Conservation (phyloP, 2,797 vertebrate genomes). For the Rhynchonycteris naso region DNA sequence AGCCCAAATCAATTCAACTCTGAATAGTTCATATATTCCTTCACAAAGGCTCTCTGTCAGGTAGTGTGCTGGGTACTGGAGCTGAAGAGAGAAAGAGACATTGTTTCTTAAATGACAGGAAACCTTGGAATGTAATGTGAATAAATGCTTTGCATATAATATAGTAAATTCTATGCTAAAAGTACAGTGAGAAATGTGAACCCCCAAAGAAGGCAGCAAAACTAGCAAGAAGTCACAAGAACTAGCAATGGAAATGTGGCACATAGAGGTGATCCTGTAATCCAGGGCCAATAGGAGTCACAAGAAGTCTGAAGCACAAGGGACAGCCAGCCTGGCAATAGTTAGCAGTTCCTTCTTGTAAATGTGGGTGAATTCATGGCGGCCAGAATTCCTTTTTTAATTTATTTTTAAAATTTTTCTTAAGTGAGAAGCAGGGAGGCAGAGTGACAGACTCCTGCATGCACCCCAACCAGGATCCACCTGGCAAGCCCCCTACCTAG, state of each 20-base stretch:
- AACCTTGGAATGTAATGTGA: neutral
- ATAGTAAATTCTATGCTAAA: neutral
- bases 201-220: neutral
- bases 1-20: neutral
- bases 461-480: too few relatives aligned
- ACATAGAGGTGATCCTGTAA: fast-evolving
- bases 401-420: too few relatives aligned
- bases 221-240: neutral
- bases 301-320: neutral
- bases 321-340: too few relatives aligned
- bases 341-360: neutral
- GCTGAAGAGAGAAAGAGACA: neutral
- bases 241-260: neutral
- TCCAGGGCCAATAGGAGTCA: neutral
- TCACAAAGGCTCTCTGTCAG: neutral
- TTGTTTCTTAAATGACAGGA: neutral
- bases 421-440: too few relatives aligned
- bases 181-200: neutral
- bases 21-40: neutral
- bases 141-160: neutral
- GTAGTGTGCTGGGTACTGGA: neutral
- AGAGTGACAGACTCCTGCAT: too few relatives aligned
- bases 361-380: neutral
- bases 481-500: too few relatives aligned
- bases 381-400: neutral